A percentile compares a stretch with the other conserved stretches of the same genome.
Evolutionary conservation across 2,888 invertebrate genomes (phyloP).

Genomic region (Hipparchia semele): DNA sequence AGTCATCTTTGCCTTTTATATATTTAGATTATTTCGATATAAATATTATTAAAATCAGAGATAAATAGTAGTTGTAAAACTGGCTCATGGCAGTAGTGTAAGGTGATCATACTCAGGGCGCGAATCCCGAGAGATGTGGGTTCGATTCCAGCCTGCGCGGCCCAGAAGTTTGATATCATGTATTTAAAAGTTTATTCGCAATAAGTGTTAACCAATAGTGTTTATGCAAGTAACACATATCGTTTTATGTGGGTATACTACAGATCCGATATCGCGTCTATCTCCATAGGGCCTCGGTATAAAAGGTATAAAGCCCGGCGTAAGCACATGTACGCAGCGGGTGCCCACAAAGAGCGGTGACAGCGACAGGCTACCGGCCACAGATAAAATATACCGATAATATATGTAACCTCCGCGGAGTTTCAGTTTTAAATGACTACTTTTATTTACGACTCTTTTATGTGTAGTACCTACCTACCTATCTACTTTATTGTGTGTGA

Average conservation of each 20-base stretch:
- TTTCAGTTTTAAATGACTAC: slow-evolving; percentile 28
- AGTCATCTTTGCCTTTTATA: no score
- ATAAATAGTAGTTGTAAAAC: no score
- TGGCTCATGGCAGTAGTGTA: no score
- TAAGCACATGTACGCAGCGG: slow-evolving; percentile 40
- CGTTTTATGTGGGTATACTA: slow-evolving; percentile 10
- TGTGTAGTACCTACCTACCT: neutral
- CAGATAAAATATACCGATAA: slow-evolving; percentile 41
- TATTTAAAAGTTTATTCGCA: neutral
- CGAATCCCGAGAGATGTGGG: no score
- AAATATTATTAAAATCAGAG: no score
- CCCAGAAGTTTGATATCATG: no score
- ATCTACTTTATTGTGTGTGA: neutral
- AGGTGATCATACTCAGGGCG: no score
- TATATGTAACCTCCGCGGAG: slow-evolving; percentile 31
- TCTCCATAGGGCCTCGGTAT: slow-evolving; percentile 21
- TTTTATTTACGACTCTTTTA: slow-evolving; percentile 28
- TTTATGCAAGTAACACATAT: slow-evolving; percentile 5
- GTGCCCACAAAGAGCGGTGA: slow-evolving; percentile 60
- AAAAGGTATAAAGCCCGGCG: slow-evolving; percentile 12
- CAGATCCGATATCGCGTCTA: slow-evolving; percentile 12
- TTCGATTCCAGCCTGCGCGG: no score
- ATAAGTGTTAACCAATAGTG: neutral
- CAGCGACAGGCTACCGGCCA: slow-evolving; percentile 46
- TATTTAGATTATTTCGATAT: no score